Conservation (phyloP, 2,797 vertebrate genomes). For the Lepus townsendii region DNA sequence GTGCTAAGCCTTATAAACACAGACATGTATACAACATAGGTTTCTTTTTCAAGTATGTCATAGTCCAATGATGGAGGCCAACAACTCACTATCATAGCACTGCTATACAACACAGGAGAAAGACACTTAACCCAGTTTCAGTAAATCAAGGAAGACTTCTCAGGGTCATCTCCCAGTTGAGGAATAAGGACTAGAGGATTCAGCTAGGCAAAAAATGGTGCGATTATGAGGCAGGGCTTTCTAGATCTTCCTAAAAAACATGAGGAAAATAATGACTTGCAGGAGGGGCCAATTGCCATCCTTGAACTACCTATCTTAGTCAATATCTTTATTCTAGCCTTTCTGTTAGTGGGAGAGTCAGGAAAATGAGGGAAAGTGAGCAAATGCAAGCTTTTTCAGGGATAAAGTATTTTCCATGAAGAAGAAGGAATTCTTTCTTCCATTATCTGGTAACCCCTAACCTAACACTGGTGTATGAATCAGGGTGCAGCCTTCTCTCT, state of each 20-base stretch:
- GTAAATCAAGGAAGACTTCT: constrained; percentile 1
- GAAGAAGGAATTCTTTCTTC: neutral
- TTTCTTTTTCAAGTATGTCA: neutral
- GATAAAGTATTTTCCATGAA: neutral
- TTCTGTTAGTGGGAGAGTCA: neutral
- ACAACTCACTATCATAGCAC: neutral
- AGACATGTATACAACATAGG: neutral
- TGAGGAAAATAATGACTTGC: neutral
- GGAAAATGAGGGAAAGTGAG: neutral
- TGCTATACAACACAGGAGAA: neutral
- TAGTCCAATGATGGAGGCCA: neutral
- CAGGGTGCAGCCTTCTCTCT: neutral
- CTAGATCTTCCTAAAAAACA: neutral
- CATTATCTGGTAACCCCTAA: neutral
- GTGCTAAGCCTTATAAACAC: constrained; percentile 29
- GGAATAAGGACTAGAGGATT: neutral
- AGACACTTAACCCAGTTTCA: neutral
- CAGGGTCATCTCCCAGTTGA: neutral
- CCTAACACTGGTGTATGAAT: neutral
- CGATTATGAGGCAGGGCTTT: neutral
- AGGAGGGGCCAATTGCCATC: neutral
- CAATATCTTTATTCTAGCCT: neutral
- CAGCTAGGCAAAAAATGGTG: neutral
- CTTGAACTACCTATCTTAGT: neutral
- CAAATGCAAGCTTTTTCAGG: neutral